phyloP scores from a whole-genome alignment of 2,888 invertebrate genomes.

The Acronicta psi region DNA sequence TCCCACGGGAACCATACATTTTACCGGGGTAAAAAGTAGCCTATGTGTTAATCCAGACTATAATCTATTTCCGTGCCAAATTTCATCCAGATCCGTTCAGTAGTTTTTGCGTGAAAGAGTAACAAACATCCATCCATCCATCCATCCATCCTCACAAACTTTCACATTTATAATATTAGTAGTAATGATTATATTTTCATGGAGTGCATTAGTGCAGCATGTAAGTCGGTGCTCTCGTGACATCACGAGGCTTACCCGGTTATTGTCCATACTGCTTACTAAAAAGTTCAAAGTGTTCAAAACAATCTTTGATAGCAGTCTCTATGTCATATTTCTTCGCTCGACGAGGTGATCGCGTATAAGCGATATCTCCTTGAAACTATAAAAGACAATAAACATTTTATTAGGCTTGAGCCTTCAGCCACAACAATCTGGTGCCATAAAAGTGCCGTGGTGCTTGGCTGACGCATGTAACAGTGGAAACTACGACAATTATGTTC shows the following conservation, averaged over 20 bases:
- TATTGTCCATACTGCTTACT: conserved; percentile 77
- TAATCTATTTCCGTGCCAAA: too few species aligned
- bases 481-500: conserved; percentile 55
- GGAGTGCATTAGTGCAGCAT: conserved; percentile 65
- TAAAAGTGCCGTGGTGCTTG: conserved; percentile 73
- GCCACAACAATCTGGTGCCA: conserved; percentile 65
- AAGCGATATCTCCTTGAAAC: conserved; percentile 85
- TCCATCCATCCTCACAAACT: too few species aligned
- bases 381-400: conserved; percentile 82
- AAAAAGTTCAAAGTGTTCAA: conserved; percentile 66
- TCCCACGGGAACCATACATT: too few species aligned
- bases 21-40: too few species aligned
- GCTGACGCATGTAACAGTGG: conserved; percentile 64
- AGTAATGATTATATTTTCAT: too few species aligned
- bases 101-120: too few species aligned
- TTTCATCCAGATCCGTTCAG: too few species aligned
- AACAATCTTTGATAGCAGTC: conserved; percentile 66
- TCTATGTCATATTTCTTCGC: conserved; percentile 82
- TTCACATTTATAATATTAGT: too few species aligned
- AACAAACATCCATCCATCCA: too few species aligned
- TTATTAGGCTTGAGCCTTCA: conserved; percentile 73
- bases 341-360: conserved; percentile 76
- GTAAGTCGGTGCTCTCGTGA: conserved; percentile 65
- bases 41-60: too few species aligned
- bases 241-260: conserved; percentile 81